Evolutionary conservation across 2,888 invertebrate genomes (phyloP).

Genomic region (Cantharis nigra): DNA sequence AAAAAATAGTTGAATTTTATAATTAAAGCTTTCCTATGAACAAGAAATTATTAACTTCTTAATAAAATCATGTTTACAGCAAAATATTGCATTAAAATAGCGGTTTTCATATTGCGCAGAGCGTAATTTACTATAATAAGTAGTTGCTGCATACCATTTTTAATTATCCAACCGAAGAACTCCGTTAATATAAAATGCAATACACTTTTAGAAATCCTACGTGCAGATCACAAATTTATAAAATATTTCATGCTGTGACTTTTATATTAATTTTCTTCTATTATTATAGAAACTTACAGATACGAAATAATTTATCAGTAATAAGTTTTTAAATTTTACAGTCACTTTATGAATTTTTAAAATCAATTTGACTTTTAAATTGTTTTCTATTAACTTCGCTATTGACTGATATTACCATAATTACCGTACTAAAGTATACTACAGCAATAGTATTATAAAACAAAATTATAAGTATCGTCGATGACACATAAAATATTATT

Average conservation of each 20-base stretch:
- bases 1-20: background rate
- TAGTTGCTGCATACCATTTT: background rate
- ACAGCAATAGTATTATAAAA: background rate
- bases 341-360: background rate
- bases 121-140: background rate
- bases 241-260: too few species aligned
- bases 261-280: too few species aligned
- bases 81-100: background rate
- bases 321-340: background rate
- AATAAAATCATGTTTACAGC: background rate
- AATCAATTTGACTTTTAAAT: background rate
- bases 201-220: too few species aligned
- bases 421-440: background rate
- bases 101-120: background rate
- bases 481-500: background rate
- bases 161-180: too few species aligned
- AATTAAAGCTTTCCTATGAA: background rate
- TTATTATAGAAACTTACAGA: too few species aligned
- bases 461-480: background rate
- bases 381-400: background rate
- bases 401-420: background rate
- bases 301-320: background rate
- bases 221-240: too few species aligned
- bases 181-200: too few species aligned
- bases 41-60: background rate